phyloP scores from a whole-genome alignment of 2,113 vertebrate species.

The Spermophilus dauricus region DNA sequence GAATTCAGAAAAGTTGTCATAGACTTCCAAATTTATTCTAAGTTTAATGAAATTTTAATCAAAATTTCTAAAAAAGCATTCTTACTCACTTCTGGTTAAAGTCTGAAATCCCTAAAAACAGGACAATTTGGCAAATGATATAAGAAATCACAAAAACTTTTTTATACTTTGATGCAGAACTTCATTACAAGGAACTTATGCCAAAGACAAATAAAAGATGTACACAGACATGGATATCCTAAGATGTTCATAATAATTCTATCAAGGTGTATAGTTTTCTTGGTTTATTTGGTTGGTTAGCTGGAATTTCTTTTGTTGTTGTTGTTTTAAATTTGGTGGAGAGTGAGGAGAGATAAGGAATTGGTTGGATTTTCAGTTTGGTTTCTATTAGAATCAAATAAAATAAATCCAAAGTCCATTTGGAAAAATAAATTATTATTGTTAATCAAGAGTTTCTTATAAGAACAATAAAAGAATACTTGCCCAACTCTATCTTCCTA shows the following conservation, averaged over 20 bases:
- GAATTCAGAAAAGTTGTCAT: background rate
- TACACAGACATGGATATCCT: background rate
- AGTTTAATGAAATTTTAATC: background rate
- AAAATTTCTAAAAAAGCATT: background rate
- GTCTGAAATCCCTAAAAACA: background rate
- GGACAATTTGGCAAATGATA: background rate
- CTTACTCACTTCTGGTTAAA: background rate
- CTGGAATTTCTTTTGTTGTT: background rate
- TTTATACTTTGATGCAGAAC: slow-evolving; percentile 47
- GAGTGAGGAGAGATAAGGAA: background rate
- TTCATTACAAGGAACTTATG: slow-evolving; percentile 1
- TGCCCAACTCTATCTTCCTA: background rate
- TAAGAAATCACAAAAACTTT: background rate
- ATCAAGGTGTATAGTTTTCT: background rate
- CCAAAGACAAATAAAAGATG: background rate
- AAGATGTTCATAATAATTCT: background rate
- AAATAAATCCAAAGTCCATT: background rate
- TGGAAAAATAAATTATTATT: slow-evolving; percentile 13
- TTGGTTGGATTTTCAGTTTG: background rate
- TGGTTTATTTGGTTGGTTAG: background rate
- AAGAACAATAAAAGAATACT: slow-evolving; percentile 25
- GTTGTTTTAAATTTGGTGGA: background rate
- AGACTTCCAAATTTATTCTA: slow-evolving; percentile 24
- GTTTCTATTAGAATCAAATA: background rate
- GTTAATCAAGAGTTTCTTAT: slow-evolving; percentile 28